These are phyloP conservation scores for Timandra comae DNA, from an alignment of 2,888 invertebrate species.

Conservation along the genomic window DNA sequence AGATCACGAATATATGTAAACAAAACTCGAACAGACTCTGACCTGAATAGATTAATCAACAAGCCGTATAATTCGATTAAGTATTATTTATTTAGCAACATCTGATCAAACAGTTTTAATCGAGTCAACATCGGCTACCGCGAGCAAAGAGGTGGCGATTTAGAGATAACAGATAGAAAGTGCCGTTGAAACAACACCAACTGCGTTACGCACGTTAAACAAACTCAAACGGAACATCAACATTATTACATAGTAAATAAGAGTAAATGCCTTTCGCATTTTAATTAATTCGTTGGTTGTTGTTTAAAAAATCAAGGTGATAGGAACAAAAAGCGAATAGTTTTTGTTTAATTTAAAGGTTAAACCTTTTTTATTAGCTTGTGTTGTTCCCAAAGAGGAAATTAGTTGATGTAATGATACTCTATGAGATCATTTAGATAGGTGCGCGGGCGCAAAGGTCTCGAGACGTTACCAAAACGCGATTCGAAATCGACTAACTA, in stretches of 20 bases:
- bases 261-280: not conserved
- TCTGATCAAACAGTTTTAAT: constrained; percentile 51
- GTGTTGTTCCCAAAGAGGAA: constrained; percentile 3
- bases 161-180: constrained; percentile 68
- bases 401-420: constrained; percentile 5
- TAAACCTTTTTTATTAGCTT: not conserved
- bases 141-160: constrained; percentile 53
- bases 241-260: not conserved
- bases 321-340: too few relatives aligned
- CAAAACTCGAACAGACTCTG: constrained; percentile 24
- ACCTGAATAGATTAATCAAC: constrained; percentile 33
- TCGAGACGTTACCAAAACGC: constrained; percentile 35
- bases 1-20: constrained; percentile 18
- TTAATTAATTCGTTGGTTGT: too few relatives aligned
- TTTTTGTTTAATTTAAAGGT: too few relatives aligned
- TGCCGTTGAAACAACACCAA: constrained; percentile 54
- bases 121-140: constrained; percentile 49
- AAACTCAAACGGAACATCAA: constrained; percentile 43
- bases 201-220: constrained; percentile 65
- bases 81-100: constrained; percentile 48
- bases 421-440: constrained; percentile 18
- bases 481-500: constrained; percentile 51
- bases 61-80: constrained; percentile 46
- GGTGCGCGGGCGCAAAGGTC: constrained; percentile 40
- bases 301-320: too few relatives aligned